Evolutionary conservation across 2,113 vertebrate species (phyloP), one percentile per base, ranked within the genome.

Genomic region (Gulo gulo): DNA sequence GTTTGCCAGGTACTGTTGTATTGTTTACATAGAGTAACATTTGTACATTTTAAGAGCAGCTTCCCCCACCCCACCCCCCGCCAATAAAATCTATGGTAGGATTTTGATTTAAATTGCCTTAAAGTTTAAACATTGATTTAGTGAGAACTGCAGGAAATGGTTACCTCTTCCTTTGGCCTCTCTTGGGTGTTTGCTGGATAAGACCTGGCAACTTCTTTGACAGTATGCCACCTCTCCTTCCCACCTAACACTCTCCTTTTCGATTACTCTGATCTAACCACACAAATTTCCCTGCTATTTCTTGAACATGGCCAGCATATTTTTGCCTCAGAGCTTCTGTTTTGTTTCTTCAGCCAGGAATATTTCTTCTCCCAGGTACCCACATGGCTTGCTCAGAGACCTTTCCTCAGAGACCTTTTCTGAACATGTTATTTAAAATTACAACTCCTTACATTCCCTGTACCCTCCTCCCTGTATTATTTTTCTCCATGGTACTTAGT

Each of bases 111-210:
- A 4, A 91, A 93, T 91, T 91, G 21, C 6, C 18, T 29, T 81
- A 13, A 88, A 88, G 4, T 79, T 71, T 81, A 86, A 94, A 65
- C 14, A 81, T 55, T 31, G 85, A 73, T 78, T 90, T 69, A 86
- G 67, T 63, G n/a, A 82, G 81, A 94, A 78, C 50, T 97, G 23
- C 42, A 94, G 52, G 61, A 84, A 91, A 95, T 50, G 29, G n/a
- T 63, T 45, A 63, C n/a, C 7, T 10, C 39, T 86, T 85, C 14
- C 81, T 74, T 80, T 59, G 45, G 45, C 26, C 4, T 94, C 34
- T 86, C 39, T 74, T 95, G 76, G 65, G 15, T 31, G 9, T 82
- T 89, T 86, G 65, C 73, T 95, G 59, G 47, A 6, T 61, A 85
- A 94, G 45, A 80, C 26, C 6, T 61, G 42, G 7, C n/a, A 78